Base-by-base conservation (phyloP, 2,113 vertebrate species). In the Nipponia nippon region DNA sequence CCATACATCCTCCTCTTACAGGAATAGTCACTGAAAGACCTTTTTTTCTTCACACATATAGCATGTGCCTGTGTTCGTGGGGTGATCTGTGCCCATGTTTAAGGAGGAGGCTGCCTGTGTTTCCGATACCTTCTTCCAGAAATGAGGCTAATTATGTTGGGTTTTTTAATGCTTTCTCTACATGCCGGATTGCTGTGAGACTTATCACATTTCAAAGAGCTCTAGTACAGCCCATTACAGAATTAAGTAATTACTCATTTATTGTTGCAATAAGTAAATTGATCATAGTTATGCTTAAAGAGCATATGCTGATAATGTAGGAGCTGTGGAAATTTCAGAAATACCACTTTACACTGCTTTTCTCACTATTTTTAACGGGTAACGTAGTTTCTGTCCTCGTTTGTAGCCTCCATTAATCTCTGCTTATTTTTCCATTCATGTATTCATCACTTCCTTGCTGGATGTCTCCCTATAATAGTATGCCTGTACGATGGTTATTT, bases 171-270 rank as follows among this genome's bases (percentile, higher is more conserved):
- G 30, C 32, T 30, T 91, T 89, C 94, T 67, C 53, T 89, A 14
- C 25, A 11, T 85, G 11, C 34, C 0, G 2, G 52, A 16, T 79
- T 91, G 80, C 83, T 94, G 36, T 75, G 81, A 80, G 46, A 66
- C 32, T 92, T 77, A 81, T 89, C 36, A 16, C 26, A 15, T 95
- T 93, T 91, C 77, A 87, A 91, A 89, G 65, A 61, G 47, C 75
- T 85, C 90, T 79, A 83, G 89, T 90, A 20, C 44, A 89, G 58
- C 81, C 89, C 34, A 27, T 95, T 94, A 67, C 11, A 78, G 27
- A 55, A 83, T 92, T 87, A 89, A 96, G 40, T 82, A 95, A 96
- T 95, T 95, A 78, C 49, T 95, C 77, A 91, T 80, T 66, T 82
- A 29, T 83, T 88, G 80, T 76, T 90, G 56, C 89, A 91, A 23